Conservation (phyloP, 2,888 invertebrate species). For the Ommatoiulus sabulosus region DNA sequence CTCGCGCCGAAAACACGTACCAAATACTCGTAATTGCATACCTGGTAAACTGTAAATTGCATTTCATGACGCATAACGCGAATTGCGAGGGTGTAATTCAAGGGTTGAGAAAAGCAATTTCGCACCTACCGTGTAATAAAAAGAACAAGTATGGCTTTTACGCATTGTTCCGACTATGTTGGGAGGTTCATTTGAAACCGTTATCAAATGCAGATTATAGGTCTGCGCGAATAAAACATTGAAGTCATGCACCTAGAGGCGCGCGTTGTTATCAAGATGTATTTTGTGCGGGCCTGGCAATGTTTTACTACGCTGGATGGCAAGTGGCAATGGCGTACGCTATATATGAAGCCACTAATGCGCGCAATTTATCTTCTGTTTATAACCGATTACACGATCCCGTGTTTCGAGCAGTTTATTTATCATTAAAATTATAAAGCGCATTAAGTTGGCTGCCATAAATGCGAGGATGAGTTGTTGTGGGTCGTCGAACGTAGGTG, state of each 20-base stretch:
- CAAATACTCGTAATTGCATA: neutral
- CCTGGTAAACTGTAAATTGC: slow-evolving; percentile 43
- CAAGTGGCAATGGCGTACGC: neutral
- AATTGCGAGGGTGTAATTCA: slow-evolving; percentile 11
- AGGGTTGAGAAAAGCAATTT: slow-evolving; percentile 28
- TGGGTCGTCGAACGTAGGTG: no score
- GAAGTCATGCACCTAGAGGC: slow-evolving; percentile 24
- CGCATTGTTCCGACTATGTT: neutral
- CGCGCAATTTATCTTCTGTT: neutral
- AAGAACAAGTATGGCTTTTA: slow-evolving; percentile 10
- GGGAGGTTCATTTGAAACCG: slow-evolving; percentile 36
- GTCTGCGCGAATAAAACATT: slow-evolving; percentile 3
- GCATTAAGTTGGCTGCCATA: neutral
- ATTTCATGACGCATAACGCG: slow-evolving; percentile 30
- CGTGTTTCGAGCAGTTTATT: neutral
- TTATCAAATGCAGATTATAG: slow-evolving; percentile 30
- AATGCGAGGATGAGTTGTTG: neutral
- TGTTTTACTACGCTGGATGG: neutral
- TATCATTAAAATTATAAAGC: neutral
- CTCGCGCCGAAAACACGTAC: neutral
- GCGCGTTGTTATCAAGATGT: neutral
- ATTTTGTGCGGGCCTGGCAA: neutral
- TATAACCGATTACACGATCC: neutral
- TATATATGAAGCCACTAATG: neutral
- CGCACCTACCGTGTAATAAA: neutral